A percentile compares a stretch with the other conserved stretches of the same genome.
Evolutionary conservation across 2,113 vertebrate species (phyloP).

Genomic region (Nyctereutes procyonoides): DNA sequence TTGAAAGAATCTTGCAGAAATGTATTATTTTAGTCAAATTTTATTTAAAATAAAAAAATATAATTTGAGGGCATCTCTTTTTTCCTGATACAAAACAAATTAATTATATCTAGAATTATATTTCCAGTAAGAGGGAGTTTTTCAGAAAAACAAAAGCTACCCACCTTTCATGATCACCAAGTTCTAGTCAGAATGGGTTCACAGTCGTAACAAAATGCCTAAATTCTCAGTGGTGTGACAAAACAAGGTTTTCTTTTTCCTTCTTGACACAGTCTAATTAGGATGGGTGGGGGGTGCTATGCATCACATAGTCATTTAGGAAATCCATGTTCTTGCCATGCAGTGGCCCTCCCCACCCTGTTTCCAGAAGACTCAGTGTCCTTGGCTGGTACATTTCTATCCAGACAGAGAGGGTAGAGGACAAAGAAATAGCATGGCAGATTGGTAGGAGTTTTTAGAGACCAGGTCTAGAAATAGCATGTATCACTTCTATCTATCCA

Average conservation of each 20-base stretch:
- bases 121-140: not conserved
- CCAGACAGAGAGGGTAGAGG: not conserved
- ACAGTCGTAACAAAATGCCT: not conserved
- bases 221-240: not conserved
- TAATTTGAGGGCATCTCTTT: not conserved
- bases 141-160: not conserved
- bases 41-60: slow-evolving; percentile 24
- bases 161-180: not conserved
- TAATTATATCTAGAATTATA: slow-evolving; percentile 24
- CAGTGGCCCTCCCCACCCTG: too few relatives aligned
- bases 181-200: not conserved
- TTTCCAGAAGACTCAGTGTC: not conserved
- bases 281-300: not conserved
- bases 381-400: not conserved
- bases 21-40: slow-evolving; percentile 7
- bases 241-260: not conserved
- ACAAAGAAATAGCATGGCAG: not conserved
- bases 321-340: not conserved
- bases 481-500: not conserved
- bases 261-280: not conserved
- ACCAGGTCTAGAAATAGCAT: not conserved
- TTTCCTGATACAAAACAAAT: slow-evolving; percentile 34
- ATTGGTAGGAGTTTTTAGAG: not conserved
- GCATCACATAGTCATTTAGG: not conserved
- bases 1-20: not conserved